phyloP scores from a whole-genome alignment of 1,140 invertebrate species.

The Globodera ellingtonae region DNA sequence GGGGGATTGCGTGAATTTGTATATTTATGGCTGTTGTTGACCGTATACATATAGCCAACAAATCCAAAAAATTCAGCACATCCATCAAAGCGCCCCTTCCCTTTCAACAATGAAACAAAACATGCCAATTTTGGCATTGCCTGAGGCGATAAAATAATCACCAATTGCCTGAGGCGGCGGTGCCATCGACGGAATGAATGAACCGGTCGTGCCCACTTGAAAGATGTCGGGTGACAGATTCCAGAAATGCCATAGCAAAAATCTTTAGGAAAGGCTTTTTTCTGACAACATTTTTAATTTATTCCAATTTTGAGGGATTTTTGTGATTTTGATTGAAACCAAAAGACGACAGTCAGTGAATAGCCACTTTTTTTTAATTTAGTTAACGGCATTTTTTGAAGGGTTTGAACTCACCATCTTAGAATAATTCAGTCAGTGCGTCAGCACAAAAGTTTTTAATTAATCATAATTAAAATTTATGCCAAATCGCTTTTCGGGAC shows the following conservation, averaged over 20 bases:
- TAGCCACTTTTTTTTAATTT: too few relatives aligned
- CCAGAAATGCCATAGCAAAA: constrained; percentile 5
- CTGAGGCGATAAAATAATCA: neutral
- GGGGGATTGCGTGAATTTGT: neutral
- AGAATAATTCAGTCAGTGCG: too few relatives aligned
- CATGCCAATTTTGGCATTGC: neutral
- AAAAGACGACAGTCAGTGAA: too few relatives aligned
- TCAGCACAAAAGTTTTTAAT: too few relatives aligned
- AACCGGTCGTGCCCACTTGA: neutral
- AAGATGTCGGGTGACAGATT: neutral
- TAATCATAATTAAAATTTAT: neutral
- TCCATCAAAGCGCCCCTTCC: neutral
- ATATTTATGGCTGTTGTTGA: neutral
- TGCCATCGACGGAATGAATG: neutral
- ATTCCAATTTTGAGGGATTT: too few relatives aligned
- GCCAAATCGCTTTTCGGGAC: neutral
- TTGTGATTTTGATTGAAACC: too few relatives aligned
- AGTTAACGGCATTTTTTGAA: too few relatives aligned
- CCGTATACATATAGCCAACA: neutral
- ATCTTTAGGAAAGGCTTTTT: too few relatives aligned
- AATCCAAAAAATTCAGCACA: neutral
- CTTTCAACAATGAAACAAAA: neutral
- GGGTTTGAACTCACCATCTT: too few relatives aligned
- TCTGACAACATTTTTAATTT: too few relatives aligned
- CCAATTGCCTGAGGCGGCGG: neutral